Base-by-base conservation (phyloP, 2,888 invertebrate species). In the Ophion ellenae region DNA sequence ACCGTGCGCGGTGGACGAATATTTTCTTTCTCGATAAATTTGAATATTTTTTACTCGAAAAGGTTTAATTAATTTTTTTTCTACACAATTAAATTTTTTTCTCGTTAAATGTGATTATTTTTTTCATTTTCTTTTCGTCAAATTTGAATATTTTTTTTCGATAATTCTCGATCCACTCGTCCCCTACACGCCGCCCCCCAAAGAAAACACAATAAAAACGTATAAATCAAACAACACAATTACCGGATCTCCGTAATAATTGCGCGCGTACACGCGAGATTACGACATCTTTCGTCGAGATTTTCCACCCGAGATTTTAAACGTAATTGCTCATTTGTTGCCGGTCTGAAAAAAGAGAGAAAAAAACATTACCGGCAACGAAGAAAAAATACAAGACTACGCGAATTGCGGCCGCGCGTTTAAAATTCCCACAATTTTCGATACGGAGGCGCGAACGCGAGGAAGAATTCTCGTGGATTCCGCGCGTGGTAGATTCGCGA, bases 301-400 rank as follows among this genome's bases (percentile, higher is more conserved):
- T 86, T 85, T 77, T 70, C 73, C 83, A 64, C 59, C 40, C 76
- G 73, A 73, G 83, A 86, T 80, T 79, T 77, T 45, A 74, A 83
- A 64, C 86, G 77, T 83, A 86, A 83, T 86, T 86, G 83, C 77
- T 83, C 81, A 80, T 86, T 86, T 83, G 83, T 83, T 83, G 59
- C 57, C 78, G 24, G 45, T 40, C 45, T 24, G 61, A 78, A 77
- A 83, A 74, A 53, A 75, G 64, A 63, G 45, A 7, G 7, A 63
- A 36, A 24, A 69, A 11, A 36, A 67, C 9, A n/a, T 40, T 17
- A 53, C 17, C 11, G 53, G 17, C 53, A 53, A 53, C 53, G 53
- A 45, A 69, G 47, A 28, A 73, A 59, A 84, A 81, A 81, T 67
- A 36, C 73, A 74, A 77, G 80, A 83, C 69, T 83, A n/a, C 57